phyloP scores from a whole-genome alignment of 2,113 vertebrate species.

The Centrocercus urophasianus region DNA sequence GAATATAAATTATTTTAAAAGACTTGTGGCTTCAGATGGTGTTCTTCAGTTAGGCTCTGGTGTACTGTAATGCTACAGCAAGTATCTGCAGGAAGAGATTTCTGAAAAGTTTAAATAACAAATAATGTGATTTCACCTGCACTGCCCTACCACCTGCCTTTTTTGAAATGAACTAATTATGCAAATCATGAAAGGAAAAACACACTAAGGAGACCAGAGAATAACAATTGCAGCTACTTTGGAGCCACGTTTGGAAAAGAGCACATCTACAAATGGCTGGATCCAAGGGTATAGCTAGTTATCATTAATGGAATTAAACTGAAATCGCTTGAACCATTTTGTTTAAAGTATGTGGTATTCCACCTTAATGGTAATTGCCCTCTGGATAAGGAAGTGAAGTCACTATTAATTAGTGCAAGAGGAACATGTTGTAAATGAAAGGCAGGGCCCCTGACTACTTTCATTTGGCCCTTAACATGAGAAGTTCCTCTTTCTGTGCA shows the following conservation, averaged over 20 bases:
- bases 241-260: neutral
- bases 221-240: neutral
- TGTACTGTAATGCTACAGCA: neutral
- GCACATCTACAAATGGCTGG: neutral
- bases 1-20: neutral
- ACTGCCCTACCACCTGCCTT: neutral
- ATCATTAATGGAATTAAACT: neutral
- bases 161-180: neutral
- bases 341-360: neutral
- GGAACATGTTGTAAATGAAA: constrained; percentile 18
- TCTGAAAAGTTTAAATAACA: constrained; percentile 39
- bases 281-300: neutral
- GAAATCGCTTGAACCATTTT: neutral
- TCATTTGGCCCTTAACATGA: constrained; percentile 33
- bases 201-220: neutral
- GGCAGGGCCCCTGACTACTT: neutral
- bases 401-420: constrained; percentile 39
- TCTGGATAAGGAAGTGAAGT: constrained; percentile 33
- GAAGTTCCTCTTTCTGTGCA: constrained; percentile 41
- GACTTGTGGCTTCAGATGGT: neutral
- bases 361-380: neutral
- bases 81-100: neutral
- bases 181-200: constrained; percentile 15
- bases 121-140: constrained; percentile 11
- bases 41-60: neutral